Percentiles rank a stretch among this genome's conserved stretches.
Conservation (phyloP, 1,140 invertebrate genomes). For the Drosophila obscura region DNA sequence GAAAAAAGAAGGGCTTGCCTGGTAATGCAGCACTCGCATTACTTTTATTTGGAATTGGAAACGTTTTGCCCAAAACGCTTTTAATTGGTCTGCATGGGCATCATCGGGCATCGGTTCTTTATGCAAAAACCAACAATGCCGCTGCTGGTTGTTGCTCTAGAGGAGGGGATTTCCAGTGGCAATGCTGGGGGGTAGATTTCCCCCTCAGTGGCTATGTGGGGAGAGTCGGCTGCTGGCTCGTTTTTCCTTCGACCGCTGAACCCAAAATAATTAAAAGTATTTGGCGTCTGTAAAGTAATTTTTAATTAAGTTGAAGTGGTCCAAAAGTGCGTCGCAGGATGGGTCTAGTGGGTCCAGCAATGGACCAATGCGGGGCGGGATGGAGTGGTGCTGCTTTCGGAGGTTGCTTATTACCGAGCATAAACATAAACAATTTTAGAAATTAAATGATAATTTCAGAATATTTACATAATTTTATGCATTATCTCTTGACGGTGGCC, state of each 20-base stretch:
- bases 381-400: slow-evolving; percentile 13
- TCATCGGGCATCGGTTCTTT: slow-evolving; percentile 46
- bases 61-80: slow-evolving; percentile 39
- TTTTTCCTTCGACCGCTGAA: slow-evolving; percentile 74
- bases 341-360: not conserved
- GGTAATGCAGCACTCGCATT: slow-evolving; percentile 45
- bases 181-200: not conserved
- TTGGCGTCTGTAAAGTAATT: slow-evolving; percentile 82
- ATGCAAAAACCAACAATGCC: slow-evolving; percentile 49
- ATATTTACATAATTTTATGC: slow-evolving; percentile 82
- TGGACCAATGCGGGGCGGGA: not conserved
- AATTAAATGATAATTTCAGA: slow-evolving; percentile 80
- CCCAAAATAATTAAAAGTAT: slow-evolving; percentile 82
- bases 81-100: slow-evolving; percentile 51
- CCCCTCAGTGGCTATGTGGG: not conserved
- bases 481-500: slow-evolving; percentile 53
- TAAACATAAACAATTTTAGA: slow-evolving; percentile 82
- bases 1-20: slow-evolving; percentile 26
- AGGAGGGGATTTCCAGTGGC: slow-evolving; percentile 1
- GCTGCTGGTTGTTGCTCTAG: slow-evolving; percentile 15
- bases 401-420: slow-evolving; percentile 77
- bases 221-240: slow-evolving; percentile 24
- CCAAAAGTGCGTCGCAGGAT: slow-evolving; percentile 53
- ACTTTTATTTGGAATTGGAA: slow-evolving; percentile 50
- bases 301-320: slow-evolving; percentile 82